Evolutionary conservation across 2,797 vertebrate genomes (phyloP).

Genomic region (Echeneis naucrates): DNA sequence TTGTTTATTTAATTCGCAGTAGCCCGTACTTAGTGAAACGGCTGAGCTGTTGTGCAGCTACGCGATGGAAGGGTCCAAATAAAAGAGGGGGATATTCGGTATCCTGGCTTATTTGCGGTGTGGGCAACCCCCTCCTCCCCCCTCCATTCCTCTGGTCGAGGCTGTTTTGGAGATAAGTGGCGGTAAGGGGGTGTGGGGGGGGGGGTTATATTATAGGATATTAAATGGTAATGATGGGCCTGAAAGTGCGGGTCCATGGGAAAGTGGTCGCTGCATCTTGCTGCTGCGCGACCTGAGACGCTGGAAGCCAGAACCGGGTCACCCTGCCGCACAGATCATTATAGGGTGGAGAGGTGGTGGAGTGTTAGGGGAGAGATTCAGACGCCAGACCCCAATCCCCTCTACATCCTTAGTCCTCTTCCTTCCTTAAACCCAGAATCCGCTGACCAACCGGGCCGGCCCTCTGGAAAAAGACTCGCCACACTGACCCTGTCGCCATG

Average conservation of each 20-base stretch:
- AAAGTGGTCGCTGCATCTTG: constrained; percentile 82
- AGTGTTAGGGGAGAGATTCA: constrained; percentile 46
- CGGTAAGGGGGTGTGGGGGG: constrained; percentile 36
- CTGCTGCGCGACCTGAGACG: constrained; percentile 74
- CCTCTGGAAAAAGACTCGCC: constrained; percentile 68
- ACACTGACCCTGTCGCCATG: constrained; percentile 59
- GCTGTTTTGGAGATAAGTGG: constrained; percentile 72
- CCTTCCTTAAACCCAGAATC: constrained; percentile 53
- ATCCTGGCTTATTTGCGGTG: constrained; percentile 84
- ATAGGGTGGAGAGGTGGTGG: constrained; percentile 61
- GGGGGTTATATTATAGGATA: constrained; percentile 85
- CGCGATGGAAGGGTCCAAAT: constrained; percentile 76
- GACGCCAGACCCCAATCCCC: constrained; percentile 65
- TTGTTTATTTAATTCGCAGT: constrained; percentile 79
- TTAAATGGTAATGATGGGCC: constrained; percentile 87
- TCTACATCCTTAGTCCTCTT: constrained; percentile 24
- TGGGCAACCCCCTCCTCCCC: constrained; percentile 63
- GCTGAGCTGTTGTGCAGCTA: constrained; percentile 80
- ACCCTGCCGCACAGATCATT: constrained; percentile 83
- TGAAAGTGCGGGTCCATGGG: constrained; percentile 81
- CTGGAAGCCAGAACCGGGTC: constrained; percentile 80
- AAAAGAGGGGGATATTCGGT: constrained; percentile 80
- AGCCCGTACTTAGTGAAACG: constrained; percentile 83
- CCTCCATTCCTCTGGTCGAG: constrained; percentile 62
- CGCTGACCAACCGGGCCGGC: constrained; percentile 52